These are phyloP conservation scores for Clinocottus analis DNA, from an alignment of 2,113 vertebrate genomes.

Conservation along the genomic window DNA sequence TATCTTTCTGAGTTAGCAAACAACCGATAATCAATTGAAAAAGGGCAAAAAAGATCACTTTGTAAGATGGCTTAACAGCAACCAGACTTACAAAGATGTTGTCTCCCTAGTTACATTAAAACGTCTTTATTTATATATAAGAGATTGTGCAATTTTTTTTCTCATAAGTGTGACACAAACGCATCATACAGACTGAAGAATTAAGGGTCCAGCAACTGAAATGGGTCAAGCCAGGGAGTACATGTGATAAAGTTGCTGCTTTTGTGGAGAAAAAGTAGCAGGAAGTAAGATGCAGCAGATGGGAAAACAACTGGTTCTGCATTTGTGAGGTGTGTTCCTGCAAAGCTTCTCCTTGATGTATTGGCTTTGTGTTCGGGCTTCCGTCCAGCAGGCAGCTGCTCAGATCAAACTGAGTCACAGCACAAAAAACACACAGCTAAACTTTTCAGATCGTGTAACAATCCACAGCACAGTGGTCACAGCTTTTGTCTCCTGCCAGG, in stretches of 20 bases:
- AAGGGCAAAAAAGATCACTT: constrained; percentile 42
- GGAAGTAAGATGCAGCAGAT: background rate
- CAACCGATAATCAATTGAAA: constrained; percentile 55
- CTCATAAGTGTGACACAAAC: background rate
- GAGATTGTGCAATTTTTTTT: background rate
- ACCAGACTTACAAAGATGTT: constrained; percentile 1
- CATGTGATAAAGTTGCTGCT: background rate
- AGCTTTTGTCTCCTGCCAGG: background rate
- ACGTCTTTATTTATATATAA: background rate
- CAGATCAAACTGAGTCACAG: background rate
- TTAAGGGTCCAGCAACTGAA: background rate
- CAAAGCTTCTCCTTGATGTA: background rate
- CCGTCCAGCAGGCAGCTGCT: background rate
- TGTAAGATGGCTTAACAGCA: constrained; percentile 23
- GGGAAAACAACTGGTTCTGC: background rate
- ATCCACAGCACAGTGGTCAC: background rate
- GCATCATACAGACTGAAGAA: background rate
- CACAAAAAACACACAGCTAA: background rate
- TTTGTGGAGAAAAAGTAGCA: background rate
- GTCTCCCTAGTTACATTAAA: background rate
- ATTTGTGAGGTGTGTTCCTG: background rate
- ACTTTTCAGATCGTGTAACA: background rate
- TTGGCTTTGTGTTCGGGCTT: background rate
- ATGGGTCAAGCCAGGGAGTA: background rate
- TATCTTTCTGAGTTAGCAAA: constrained; percentile 59